Conservation (phyloP, 1,140 invertebrate species). For the Drosophila nigrodunni region DNA sequence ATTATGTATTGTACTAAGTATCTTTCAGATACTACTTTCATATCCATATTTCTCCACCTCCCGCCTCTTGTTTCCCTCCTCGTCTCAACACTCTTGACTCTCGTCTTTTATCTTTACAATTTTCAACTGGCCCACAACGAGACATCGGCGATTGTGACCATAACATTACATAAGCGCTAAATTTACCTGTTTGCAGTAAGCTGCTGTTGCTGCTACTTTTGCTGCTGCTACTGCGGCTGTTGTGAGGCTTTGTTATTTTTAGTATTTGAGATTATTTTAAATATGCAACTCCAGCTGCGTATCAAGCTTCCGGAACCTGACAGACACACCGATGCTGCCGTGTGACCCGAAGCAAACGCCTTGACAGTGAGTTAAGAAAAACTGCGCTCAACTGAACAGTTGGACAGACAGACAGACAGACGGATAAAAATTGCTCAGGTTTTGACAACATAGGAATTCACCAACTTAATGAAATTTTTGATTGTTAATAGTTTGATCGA, state of each 20-base stretch:
- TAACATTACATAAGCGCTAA: constrained; percentile 76
- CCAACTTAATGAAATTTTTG: no score
- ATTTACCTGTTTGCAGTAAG: constrained; percentile 76
- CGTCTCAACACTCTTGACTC: no score
- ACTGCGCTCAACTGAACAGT: constrained; percentile 6
- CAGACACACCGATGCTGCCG: constrained; percentile 25
- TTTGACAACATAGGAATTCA: no score
- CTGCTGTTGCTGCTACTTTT: constrained; percentile 56
- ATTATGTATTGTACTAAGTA: constrained; percentile 30
- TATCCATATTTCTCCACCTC: constrained; percentile 2
- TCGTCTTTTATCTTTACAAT: constrained; percentile 31
- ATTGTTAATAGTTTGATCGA: no score
- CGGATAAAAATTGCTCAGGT: no score
- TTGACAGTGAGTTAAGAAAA: background rate
- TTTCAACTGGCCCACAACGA: constrained; percentile 36
- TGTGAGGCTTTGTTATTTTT: constrained; percentile 48
- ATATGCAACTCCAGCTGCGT: constrained; percentile 55
- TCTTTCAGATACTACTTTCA: constrained; percentile 10
- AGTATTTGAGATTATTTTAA: constrained; percentile 77
- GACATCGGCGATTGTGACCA: constrained; percentile 44
- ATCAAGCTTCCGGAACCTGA: constrained; percentile 36
- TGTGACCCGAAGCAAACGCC: constrained; percentile 28
- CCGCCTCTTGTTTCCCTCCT: background rate
- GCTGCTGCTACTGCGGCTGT: constrained; percentile 16
- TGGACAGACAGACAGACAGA: background rate